Conservation (phyloP, 2,888 invertebrate species). For the Cephus nigrinus region DNA sequence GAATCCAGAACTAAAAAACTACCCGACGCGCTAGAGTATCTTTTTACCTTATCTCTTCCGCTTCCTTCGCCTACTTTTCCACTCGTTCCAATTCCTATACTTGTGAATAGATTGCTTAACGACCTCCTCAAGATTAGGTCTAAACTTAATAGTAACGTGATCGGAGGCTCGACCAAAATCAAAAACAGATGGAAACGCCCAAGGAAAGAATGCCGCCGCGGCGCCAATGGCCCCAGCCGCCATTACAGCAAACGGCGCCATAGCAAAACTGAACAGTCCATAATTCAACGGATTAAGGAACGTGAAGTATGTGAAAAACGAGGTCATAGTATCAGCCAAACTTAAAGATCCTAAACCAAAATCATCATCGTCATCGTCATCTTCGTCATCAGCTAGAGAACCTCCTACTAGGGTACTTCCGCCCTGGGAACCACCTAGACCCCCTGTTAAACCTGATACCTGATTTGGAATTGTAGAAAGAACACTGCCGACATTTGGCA, state of each 20-base stretch:
- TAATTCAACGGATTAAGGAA: slow-evolving; percentile 72
- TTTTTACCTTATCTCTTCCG: slow-evolving; percentile 45
- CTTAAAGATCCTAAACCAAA: slow-evolving; percentile 57
- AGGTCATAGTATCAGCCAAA: slow-evolving; percentile 69
- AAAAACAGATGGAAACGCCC: slow-evolving; percentile 70
- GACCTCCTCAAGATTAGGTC: slow-evolving; percentile 45
- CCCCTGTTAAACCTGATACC: slow-evolving; percentile 6
- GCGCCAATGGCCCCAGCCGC: slow-evolving; percentile 74
- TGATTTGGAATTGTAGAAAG: slow-evolving; percentile 11
- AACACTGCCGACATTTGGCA: slow-evolving; percentile 10
- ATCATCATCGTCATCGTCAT: slow-evolving; percentile 68
- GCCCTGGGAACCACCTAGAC: not conserved
- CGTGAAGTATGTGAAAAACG: slow-evolving; percentile 69
- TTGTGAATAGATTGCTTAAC: slow-evolving; percentile 45
- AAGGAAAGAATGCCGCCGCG: slow-evolving; percentile 74
- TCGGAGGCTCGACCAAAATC: slow-evolving; percentile 46
- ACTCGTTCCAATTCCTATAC: slow-evolving; percentile 50
- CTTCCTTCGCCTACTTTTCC: slow-evolving; percentile 57
- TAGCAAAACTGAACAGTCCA: slow-evolving; percentile 71
- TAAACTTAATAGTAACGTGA: slow-evolving; percentile 32
- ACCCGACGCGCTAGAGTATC: not conserved
- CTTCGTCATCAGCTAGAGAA: slow-evolving; percentile 55
- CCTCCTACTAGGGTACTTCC: slow-evolving; percentile 8
- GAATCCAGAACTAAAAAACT: not conserved
- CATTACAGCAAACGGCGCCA: slow-evolving; percentile 74